Conservation (phyloP, 2,113 vertebrate species). For the Tetrao urogallus region DNA sequence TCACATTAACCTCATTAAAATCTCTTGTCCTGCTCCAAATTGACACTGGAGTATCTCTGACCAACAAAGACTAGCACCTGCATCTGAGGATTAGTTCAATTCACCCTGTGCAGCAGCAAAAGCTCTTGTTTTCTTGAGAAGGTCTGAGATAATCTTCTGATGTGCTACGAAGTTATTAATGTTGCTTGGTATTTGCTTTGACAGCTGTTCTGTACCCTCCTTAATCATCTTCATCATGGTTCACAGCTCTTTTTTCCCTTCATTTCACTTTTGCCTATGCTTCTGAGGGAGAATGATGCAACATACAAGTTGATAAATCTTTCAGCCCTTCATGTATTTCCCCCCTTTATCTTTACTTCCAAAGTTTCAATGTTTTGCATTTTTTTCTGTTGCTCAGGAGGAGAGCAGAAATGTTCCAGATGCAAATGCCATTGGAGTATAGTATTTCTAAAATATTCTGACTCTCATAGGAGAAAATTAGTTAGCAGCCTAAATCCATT, state of each 20-base stretch:
- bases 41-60: not conserved
- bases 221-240: constrained; percentile 80
- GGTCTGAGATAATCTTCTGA: constrained; percentile 68
- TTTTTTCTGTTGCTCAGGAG: not conserved
- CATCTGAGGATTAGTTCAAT: constrained; percentile 55
- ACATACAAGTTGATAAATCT: constrained; percentile 47
- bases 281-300: constrained; percentile 48
- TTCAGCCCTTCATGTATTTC: not conserved
- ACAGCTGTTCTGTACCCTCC: constrained; percentile 78
- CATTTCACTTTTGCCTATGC: constrained; percentile 71
- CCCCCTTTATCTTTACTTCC: constrained; percentile 19
- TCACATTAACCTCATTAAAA: constrained; percentile 8
- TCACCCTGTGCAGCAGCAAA: constrained; percentile 63
- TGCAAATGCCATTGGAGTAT: not conserved
- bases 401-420: not conserved
- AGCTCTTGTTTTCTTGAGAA: constrained; percentile 71
- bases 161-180: constrained; percentile 82
- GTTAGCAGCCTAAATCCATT: not conserved
- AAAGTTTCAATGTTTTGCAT: not conserved
- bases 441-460: constrained; percentile 5
- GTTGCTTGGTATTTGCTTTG: constrained; percentile 81
- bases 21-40: not conserved
- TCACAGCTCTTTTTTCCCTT: constrained; percentile 67
- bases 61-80: not conserved
- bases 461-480: not conserved